phyloP scores from a whole-genome alignment of 2,797 vertebrate genomes.

The Pseudomugil gertrudae region DNA sequence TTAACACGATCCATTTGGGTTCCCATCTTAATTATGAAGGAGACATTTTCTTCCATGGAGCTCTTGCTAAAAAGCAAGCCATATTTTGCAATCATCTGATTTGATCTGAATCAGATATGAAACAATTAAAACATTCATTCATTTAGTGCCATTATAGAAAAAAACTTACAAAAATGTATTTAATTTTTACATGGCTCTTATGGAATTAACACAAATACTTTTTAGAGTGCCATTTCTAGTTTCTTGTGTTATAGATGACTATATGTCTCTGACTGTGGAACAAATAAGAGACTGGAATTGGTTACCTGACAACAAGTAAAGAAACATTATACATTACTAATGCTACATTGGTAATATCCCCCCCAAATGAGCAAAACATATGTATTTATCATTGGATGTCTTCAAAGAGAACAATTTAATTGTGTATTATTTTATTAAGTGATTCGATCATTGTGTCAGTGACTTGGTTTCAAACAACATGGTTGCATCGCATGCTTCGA shows the following conservation, averaged over 20 bases:
- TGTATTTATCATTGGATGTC: not conserved
- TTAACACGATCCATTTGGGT: no score
- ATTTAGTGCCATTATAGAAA: no score
- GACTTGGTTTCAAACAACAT: slow-evolving; percentile 23
- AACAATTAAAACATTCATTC: not conserved
- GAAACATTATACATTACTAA: not conserved
- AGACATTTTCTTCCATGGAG: no score
- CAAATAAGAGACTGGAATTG: not conserved
- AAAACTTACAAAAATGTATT: no score
- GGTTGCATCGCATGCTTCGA: slow-evolving; percentile 46
- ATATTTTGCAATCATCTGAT: not conserved
- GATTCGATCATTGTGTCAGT: slow-evolving; percentile 17
- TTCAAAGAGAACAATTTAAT: not conserved
- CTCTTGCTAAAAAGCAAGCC: not conserved
- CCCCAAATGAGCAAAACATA: not conserved
- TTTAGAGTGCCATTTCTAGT: not conserved
- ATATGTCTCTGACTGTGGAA: no score
- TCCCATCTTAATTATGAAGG: no score
- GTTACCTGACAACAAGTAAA: not conserved
- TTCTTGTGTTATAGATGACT: no score
- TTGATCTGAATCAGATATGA: not conserved
- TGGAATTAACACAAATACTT: no score
- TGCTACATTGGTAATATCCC: not conserved
- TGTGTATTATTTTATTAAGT: not conserved
- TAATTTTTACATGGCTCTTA: not conserved